These are phyloP conservation scores for Campylomormyrus tamandua DNA, from an alignment of 2,113 vertebrate genomes.

Conservation along the genomic window DNA sequence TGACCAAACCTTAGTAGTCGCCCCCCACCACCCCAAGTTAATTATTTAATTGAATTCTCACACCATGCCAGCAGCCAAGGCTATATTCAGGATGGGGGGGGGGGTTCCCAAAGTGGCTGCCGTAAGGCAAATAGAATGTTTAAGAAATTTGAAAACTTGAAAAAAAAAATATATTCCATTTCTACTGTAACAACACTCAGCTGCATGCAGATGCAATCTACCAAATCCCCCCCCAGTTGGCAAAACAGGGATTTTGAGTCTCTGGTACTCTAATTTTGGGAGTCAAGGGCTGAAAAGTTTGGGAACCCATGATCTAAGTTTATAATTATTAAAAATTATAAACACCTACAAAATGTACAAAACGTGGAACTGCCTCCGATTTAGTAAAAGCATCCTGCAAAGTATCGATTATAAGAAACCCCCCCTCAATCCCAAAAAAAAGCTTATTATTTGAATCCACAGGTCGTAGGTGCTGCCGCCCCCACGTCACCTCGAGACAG, in stretches of 20 bases:
- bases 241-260: neutral
- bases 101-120: neutral
- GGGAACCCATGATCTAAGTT: neutral
- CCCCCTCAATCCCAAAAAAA: neutral
- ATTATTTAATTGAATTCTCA: neutral
- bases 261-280: neutral
- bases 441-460: neutral
- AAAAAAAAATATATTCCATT: neutral
- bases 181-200: too few relatives aligned
- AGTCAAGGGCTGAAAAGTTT: neutral
- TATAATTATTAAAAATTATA: neutral
- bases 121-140: neutral
- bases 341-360: neutral
- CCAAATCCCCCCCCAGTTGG: neutral
- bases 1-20: neutral
- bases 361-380: neutral
- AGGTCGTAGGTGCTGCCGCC: neutral
- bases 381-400: neutral
- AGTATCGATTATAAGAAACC: neutral
- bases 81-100: neutral
- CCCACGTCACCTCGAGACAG: conserved; percentile 80
- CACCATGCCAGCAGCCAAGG: neutral
- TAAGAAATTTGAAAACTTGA: neutral
- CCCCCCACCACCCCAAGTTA: neutral
- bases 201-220: neutral